These are phyloP conservation scores for Lagria hirta DNA, from an alignment of 2,888 invertebrate species.

Conservation along the genomic window DNA sequence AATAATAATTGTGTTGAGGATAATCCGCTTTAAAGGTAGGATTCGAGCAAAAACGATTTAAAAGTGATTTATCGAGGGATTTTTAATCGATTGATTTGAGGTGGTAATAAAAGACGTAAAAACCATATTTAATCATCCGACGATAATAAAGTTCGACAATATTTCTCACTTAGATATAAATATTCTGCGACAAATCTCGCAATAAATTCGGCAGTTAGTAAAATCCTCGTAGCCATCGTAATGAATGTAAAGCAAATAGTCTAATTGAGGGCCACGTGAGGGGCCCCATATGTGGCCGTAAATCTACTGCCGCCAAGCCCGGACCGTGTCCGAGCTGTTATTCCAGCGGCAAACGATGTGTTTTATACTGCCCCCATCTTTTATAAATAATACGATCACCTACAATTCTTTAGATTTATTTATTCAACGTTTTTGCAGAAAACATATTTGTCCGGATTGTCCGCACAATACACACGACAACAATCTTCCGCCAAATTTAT, in stretches of 20 bases:
- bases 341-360: constrained; percentile 43
- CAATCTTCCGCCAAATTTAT: too few relatives aligned
- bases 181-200: constrained; percentile 50
- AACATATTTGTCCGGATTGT: too few relatives aligned
- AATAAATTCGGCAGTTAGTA: constrained; percentile 54
- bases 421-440: constrained; percentile 14
- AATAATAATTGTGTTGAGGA: too few relatives aligned
- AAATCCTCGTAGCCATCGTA: constrained; percentile 52
- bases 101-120: constrained; percentile 22
- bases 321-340: constrained; percentile 36
- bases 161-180: constrained; percentile 52
- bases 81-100: constrained; percentile 12
- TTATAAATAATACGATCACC: constrained; percentile 41
- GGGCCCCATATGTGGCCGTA: constrained; percentile 48
- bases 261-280: constrained; percentile 52
- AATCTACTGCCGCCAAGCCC: constrained; percentile 43
- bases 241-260: constrained; percentile 54
- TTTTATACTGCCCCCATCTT: constrained; percentile 38
- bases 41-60: too few relatives aligned
- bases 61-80: too few relatives aligned
- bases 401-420: constrained; percentile 41
- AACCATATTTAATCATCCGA: constrained; percentile 27
- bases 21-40: too few relatives aligned
- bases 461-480: too few relatives aligned
- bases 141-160: constrained; percentile 48